Evolutionary conservation across 2,888 invertebrate species (phyloP).

Genomic region (Rhagophthalmus giganteus): DNA sequence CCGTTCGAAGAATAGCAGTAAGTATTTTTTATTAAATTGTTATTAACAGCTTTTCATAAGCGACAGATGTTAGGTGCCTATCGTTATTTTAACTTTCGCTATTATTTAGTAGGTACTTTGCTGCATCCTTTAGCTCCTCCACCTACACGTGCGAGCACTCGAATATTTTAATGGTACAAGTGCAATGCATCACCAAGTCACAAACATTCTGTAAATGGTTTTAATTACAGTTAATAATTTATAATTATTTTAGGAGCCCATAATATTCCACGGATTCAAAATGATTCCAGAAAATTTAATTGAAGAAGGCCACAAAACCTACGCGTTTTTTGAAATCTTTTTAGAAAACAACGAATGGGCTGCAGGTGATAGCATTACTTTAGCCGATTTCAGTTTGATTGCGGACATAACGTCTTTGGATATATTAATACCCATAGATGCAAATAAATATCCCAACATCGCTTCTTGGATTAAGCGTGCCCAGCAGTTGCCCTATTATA

Average conservation of each 20-base stretch:
- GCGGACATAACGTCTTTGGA: conserved; percentile 45
- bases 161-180: no score
- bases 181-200: no score
- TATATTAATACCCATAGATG: not conserved
- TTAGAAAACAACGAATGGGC: conserved; percentile 57
- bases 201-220: no score
- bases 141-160: no score
- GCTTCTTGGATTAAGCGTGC: not conserved
- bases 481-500: not conserved
- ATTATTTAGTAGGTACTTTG: no score
- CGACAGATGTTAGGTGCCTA: no score
- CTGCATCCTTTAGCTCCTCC: no score
- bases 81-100: no score
- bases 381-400: conserved; percentile 59
- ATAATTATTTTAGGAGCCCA: conserved; percentile 44
- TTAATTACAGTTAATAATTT: not conserved
- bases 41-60: not conserved
- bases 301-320: conserved; percentile 46
- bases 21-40: conserved; percentile 35
- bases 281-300: not conserved
- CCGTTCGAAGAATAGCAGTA: conserved; percentile 55
- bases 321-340: conserved; percentile 56
- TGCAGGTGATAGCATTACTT: conserved; percentile 58
- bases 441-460: conserved; percentile 21
- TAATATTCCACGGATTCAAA: not conserved